These are phyloP conservation scores for Enoplosus armatus DNA, from an alignment of 2,797 vertebrate species.

Conservation along the genomic window DNA sequence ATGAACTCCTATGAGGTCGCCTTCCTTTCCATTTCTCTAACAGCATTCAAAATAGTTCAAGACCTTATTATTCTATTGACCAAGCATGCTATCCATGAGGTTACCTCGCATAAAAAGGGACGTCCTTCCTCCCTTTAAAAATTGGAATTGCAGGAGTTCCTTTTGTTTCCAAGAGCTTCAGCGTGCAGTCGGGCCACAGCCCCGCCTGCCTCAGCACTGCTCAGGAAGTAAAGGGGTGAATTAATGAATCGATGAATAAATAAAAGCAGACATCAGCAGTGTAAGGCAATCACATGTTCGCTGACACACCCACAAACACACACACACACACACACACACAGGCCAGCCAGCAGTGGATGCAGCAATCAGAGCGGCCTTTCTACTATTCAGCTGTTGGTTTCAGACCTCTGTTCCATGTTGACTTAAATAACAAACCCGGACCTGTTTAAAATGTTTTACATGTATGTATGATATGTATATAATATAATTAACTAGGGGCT, in stretches of 20 bases:
- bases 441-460: neutral
- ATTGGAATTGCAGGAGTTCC: neutral
- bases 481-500: neutral
- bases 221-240: constrained; percentile 15
- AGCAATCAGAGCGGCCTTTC: constrained; percentile 21
- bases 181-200: neutral
- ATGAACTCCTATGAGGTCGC: constrained; percentile 24
- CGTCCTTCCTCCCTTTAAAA: neutral
- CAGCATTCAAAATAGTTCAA: neutral
- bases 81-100: neutral
- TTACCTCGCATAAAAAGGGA: neutral
- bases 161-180: neutral
- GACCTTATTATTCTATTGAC: neutral
- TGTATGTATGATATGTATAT: neutral
- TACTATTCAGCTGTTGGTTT: constrained; percentile 39
- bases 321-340: constrained; percentile 10
- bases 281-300: constrained; percentile 13
- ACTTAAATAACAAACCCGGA: constrained; percentile 31
- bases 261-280: constrained; percentile 28
- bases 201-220: neutral
- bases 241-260: constrained; percentile 40
- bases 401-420: constrained; percentile 17
- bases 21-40: neutral
- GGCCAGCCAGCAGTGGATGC: constrained; percentile 4
- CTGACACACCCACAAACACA: constrained; percentile 5